Percentiles rank a stretch among this genome's conserved stretches.
Evolutionary conservation across 2,888 invertebrate species (phyloP).

Genomic region (Crepidodera aurea): DNA sequence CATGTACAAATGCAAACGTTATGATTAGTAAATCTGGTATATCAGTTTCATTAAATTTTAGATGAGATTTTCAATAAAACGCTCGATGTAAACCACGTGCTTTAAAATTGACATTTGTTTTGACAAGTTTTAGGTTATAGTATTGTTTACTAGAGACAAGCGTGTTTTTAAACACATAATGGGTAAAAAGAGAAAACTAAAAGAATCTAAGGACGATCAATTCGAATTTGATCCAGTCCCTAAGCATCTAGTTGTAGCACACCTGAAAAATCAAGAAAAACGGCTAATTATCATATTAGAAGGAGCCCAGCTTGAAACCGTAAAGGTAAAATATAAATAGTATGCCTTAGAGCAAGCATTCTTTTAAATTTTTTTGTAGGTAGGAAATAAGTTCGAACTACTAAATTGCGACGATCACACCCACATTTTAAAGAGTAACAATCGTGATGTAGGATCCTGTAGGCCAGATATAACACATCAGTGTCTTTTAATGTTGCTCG

Average conservation of each 20-base stretch:
- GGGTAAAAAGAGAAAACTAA: constrained; percentile 67
- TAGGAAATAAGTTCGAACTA: constrained; percentile 87
- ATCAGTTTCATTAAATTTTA: too few relatives aligned
- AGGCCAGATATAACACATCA: constrained; percentile 98
- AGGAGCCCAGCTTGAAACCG: constrained; percentile 93
- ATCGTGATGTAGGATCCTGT: constrained; percentile 86
- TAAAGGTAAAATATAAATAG: constrained; percentile 88
- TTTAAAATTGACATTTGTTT: neutral
- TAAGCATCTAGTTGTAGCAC: constrained; percentile 78
- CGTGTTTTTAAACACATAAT: constrained; percentile 47
- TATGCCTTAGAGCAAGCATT: neutral
- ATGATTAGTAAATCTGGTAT: too few relatives aligned
- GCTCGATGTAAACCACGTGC: too few relatives aligned
- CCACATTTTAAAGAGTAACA: constrained; percentile 82
- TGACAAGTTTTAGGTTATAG: neutral
- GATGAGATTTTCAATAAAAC: too few relatives aligned
- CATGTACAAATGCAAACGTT: too few relatives aligned
- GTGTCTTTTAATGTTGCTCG: constrained; percentile 95
- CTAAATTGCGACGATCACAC: constrained; percentile 95
- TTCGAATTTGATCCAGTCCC: constrained; percentile 81
- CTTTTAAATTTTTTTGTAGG: constrained; percentile 64
- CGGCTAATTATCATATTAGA: constrained; percentile 92
- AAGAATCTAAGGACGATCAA: constrained; percentile 67
- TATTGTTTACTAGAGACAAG: neutral
- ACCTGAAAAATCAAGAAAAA: constrained; percentile 85